phyloP scores from a whole-genome alignment of 2,888 invertebrate species.

The Sarcophaga caerulescens region DNA sequence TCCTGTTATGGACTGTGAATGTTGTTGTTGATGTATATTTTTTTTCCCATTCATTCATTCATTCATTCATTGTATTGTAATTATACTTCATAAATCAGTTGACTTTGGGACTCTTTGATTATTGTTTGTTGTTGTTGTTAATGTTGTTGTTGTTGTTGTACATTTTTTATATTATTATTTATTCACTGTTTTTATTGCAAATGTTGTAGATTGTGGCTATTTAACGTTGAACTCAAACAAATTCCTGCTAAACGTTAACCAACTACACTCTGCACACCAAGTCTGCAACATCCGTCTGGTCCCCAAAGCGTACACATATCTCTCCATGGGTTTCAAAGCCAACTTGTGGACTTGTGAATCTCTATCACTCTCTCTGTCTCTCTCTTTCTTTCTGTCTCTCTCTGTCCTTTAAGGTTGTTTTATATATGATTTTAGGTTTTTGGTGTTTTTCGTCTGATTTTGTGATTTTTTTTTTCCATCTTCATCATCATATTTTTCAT shows the following conservation, averaged over 20 bases:
- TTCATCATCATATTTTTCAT: slow-evolving; percentile 31
- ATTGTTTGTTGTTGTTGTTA: slow-evolving; percentile 32
- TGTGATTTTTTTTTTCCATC: neutral
- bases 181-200: slow-evolving; percentile 58
- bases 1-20: neutral
- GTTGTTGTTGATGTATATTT: slow-evolving; percentile 9
- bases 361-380: neutral
- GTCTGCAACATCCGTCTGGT: slow-evolving; percentile 7
- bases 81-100: slow-evolving; percentile 69
- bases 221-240: slow-evolving; percentile 53
- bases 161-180: slow-evolving; percentile 50
- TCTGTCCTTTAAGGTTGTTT: neutral
- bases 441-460: no score
- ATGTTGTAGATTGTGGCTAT: slow-evolving; percentile 55
- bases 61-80: slow-evolving; percentile 67
- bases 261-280: slow-evolving; percentile 23
- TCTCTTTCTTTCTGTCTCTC: neutral
- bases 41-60: slow-evolving; percentile 20
- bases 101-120: slow-evolving; percentile 68
- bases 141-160: slow-evolving; percentile 23
- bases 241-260: slow-evolving; percentile 63
- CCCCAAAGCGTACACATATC: neutral
- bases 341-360: slow-evolving; percentile 62
- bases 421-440: neutral
- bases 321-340: slow-evolving; percentile 20